Evolutionary conservation across 2,888 invertebrate species (phyloP).

Genomic region (Acleris literana): DNA sequence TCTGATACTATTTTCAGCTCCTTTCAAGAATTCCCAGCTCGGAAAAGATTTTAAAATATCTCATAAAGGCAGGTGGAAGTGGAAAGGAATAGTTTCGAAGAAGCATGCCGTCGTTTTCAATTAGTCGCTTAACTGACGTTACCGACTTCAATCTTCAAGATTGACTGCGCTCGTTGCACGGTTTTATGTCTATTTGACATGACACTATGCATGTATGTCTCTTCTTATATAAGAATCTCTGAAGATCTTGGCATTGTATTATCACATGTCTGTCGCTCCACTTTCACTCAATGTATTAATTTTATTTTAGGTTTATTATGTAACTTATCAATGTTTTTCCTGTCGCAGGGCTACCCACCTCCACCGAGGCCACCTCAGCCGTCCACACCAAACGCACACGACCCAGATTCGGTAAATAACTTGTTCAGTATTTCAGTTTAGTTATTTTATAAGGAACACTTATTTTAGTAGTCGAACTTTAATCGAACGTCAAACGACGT

Average conservation of each 20-base stretch:
- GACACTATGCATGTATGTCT: conserved; percentile 6
- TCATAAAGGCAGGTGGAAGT: conserved; percentile 39
- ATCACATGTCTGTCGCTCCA: not conserved
- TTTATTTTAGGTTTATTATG: not conserved
- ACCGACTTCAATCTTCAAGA: conserved; percentile 25
- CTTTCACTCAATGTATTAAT: not conserved
- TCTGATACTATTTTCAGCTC: conserved; percentile 22
- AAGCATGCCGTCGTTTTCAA: conserved; percentile 55
- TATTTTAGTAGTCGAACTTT: not conserved
- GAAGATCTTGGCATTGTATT: not conserved
- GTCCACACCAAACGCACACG: conserved; percentile 90
- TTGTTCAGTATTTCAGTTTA: conserved; percentile 13
- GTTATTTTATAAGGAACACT: not conserved
- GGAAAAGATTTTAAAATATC: conserved; percentile 36
- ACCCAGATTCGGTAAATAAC: conserved; percentile 89
- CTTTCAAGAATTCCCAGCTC: conserved; percentile 27
- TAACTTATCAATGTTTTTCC: conserved; percentile 40
- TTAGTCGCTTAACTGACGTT: conserved; percentile 54
- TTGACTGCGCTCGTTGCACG: conserved; percentile 22
- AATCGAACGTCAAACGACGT: conserved; percentile 4
- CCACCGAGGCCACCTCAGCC: conserved; percentile 89
- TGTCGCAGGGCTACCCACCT: conserved; percentile 86
- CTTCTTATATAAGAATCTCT: not conserved
- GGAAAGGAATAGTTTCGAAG: conserved; percentile 44
- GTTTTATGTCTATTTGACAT: conserved; percentile 10